Percentiles rank a stretch among this genome's conserved stretches.
Conservation (phyloP, 2,113 vertebrate genomes). For the Salvelinus alpinus region DNA sequence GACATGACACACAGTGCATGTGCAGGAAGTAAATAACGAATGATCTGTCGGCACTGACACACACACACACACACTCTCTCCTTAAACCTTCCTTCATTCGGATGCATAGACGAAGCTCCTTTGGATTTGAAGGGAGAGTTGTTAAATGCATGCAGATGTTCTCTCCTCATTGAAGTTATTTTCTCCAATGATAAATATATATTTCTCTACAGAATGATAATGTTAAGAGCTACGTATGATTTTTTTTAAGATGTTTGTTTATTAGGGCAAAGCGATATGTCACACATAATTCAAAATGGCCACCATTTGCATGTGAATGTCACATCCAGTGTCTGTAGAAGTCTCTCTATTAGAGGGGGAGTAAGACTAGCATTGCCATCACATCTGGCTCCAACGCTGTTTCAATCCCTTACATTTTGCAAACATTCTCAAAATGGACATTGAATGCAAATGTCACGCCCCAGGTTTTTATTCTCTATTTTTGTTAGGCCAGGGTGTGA, state of each 20-base stretch:
- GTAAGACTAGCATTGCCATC: too few relatives aligned
- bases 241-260: background rate
- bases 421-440: too few relatives aligned
- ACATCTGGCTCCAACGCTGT: too few relatives aligned
- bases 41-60: too few relatives aligned
- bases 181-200: background rate
- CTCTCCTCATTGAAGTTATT: background rate
- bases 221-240: background rate
- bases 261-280: background rate
- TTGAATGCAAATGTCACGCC: too few relatives aligned
- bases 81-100: background rate
- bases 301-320: background rate
- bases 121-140: background rate
- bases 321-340: background rate
- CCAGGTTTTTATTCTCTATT: too few relatives aligned
- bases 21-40: too few relatives aligned
- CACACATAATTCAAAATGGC: slow-evolving; percentile 1
- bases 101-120: background rate
- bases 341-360: background rate
- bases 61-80: too few relatives aligned
- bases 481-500: too few relatives aligned
- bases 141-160: background rate
- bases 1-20: too few relatives aligned
- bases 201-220: background rate
- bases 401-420: too few relatives aligned